A percentile compares a stretch with the other conserved stretches of the same genome.
phyloP scores from a whole-genome alignment of 1,140 invertebrate genomes.

The Drosophila simulans region DNA sequence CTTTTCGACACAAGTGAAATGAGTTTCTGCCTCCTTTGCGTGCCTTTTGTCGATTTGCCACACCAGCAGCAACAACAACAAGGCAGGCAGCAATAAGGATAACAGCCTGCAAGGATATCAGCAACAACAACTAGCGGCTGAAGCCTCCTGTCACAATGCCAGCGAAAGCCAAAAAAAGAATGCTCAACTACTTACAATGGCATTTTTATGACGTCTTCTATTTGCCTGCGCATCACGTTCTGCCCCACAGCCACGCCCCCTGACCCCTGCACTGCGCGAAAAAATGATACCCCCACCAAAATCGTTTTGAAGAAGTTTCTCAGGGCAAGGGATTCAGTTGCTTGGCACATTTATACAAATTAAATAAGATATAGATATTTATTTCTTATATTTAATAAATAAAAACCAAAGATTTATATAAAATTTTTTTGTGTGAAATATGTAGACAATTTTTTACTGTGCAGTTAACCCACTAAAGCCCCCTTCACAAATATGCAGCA shows the following conservation, averaged over 20 bases:
- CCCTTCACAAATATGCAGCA: constrained; percentile 49
- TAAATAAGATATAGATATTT: too few species aligned
- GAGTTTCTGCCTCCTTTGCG: constrained; percentile 67
- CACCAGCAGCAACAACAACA: constrained; percentile 35
- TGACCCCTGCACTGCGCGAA: constrained; percentile 14
- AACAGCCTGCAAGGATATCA: constrained; percentile 41
- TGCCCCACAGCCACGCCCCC: constrained; percentile 6
- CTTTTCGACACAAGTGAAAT: constrained; percentile 81
- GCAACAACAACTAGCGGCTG: constrained; percentile 36
- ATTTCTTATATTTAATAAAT: too few species aligned
- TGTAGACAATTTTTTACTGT: neutral
- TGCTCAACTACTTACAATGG: constrained; percentile 79
- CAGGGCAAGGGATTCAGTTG: too few species aligned
- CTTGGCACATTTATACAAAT: too few species aligned
- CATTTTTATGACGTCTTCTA: constrained; percentile 80
- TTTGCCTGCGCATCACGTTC: constrained; percentile 43
- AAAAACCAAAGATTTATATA: too few species aligned
- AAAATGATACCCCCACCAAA: neutral
- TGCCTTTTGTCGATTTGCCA: constrained; percentile 70
- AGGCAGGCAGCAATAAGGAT: constrained; percentile 20
- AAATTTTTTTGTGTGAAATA: too few species aligned
- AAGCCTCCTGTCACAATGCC: constrained; percentile 59
- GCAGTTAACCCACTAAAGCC: neutral
- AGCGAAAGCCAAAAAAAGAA: constrained; percentile 49
- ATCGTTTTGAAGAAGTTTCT: neutral